These are phyloP conservation scores for Regulus satrapa DNA, from an alignment of 2,113 vertebrate genomes.

Conservation along the genomic window DNA sequence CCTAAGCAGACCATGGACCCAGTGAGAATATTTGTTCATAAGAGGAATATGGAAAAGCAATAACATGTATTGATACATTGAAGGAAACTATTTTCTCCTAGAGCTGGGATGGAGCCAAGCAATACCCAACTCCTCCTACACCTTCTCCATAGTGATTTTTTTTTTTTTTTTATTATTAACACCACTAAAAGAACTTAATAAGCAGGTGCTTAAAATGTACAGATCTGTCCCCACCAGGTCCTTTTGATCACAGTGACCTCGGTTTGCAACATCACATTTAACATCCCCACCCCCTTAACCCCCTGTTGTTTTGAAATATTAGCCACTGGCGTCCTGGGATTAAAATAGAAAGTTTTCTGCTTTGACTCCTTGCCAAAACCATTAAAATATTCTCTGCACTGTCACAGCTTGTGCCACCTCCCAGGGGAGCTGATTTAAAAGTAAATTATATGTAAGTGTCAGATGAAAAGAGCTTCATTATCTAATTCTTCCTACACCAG, in stretches of 20 bases:
- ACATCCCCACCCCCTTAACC: not conserved
- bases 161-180: not conserved
- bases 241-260: constrained; percentile 40
- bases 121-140: not conserved
- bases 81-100: not conserved
- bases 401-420: constrained; percentile 61
- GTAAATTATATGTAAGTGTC: constrained; percentile 65
- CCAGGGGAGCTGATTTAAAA: constrained; percentile 50
- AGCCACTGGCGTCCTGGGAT: not conserved
- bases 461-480: constrained; percentile 66
- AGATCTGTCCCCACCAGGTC: not conserved
- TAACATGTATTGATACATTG: rapidly evolving
- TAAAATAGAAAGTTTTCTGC: constrained; percentile 22
- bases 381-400: constrained; percentile 54
- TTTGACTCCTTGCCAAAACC: constrained; percentile 60
- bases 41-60: not conserved
- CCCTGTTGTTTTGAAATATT: constrained; percentile 38
- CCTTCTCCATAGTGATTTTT: not conserved
- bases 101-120: not conserved
- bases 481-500: constrained; percentile 62
- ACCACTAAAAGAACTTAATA: not conserved
- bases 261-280: not conserved
- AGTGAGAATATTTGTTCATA: not conserved
- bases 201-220: not conserved
- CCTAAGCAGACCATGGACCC: not conserved